Conservation (phyloP, 1,140 invertebrate genomes). For the Psix sp. region DNA sequence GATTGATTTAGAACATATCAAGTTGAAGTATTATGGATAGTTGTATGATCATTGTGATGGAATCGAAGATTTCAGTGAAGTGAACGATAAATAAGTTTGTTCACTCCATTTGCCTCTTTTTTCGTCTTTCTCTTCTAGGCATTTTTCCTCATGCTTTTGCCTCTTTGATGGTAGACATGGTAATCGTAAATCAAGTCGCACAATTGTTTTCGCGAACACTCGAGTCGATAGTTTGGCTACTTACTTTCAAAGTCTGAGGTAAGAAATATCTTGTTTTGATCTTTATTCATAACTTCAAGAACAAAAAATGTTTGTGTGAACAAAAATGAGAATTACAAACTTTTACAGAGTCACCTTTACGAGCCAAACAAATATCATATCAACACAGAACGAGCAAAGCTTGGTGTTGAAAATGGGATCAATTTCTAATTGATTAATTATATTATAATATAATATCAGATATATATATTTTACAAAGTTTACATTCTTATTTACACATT, state of each 20-base stretch:
- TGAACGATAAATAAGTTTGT: constrained; percentile 55
- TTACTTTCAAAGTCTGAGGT: constrained; percentile 8
- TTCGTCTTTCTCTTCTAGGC: constrained; percentile 26
- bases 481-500: no score
- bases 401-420: no score
- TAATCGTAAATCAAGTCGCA: constrained; percentile 66
- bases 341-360: no score
- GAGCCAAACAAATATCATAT: no score
- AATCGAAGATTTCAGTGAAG: constrained; percentile 53
- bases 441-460: no score
- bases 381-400: no score
- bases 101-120: constrained; percentile 30
- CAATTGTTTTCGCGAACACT: constrained; percentile 64
- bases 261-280: constrained; percentile 14
- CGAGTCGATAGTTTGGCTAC: constrained; percentile 24
- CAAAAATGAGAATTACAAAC: constrained; percentile 27
- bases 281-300: constrained; percentile 10
- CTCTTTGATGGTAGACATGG: constrained; percentile 43
- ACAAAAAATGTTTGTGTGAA: constrained; percentile 27
- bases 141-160: neutral
- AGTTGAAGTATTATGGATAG: constrained; percentile 27
- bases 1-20: constrained; percentile 35
- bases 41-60: constrained; percentile 30
- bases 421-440: no score
- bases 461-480: no score